phyloP scores from a whole-genome alignment of 2,797 vertebrate species.

The Coreius guichenoti region DNA sequence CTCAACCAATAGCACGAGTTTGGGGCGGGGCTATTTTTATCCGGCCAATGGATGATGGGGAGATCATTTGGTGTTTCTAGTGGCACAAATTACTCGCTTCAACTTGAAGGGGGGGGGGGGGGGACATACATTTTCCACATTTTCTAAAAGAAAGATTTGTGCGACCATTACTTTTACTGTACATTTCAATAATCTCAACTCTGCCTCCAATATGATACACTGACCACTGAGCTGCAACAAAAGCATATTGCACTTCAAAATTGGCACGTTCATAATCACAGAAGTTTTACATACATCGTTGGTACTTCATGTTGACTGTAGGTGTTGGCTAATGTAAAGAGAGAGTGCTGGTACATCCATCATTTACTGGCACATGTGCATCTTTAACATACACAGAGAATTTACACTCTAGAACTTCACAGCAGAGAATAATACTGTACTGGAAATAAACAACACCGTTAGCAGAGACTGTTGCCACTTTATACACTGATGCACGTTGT shows the following conservation, averaged over 20 bases:
- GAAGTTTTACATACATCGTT: slow-evolving; percentile 54
- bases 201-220: slow-evolving; percentile 18
- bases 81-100: background rate
- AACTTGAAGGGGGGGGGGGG: background rate
- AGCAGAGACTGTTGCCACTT: slow-evolving; percentile 6
- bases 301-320: slow-evolving; percentile 20
- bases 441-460: slow-evolving; percentile 29
- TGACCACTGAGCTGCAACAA: slow-evolving; percentile 29
- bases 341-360: slow-evolving; percentile 41
- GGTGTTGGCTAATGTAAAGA: slow-evolving; percentile 20
- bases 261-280: slow-evolving; percentile 36
- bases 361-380: slow-evolving; percentile 21
- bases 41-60: background rate
- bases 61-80: background rate
- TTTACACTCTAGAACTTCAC: slow-evolving; percentile 21
- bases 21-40: background rate
- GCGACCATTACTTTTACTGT: slow-evolving; percentile 21
- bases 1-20: background rate
- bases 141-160: background rate
- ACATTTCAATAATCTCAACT: slow-evolving; percentile 2
- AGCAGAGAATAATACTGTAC: slow-evolving; percentile 23
- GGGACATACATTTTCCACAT: background rate
- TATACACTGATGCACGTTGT: background rate
- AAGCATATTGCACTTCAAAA: slow-evolving; percentile 53
- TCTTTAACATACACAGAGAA: background rate